Base-by-base conservation (phyloP, 2,113 vertebrate species). In the Actenoides lindsayi region DNA sequence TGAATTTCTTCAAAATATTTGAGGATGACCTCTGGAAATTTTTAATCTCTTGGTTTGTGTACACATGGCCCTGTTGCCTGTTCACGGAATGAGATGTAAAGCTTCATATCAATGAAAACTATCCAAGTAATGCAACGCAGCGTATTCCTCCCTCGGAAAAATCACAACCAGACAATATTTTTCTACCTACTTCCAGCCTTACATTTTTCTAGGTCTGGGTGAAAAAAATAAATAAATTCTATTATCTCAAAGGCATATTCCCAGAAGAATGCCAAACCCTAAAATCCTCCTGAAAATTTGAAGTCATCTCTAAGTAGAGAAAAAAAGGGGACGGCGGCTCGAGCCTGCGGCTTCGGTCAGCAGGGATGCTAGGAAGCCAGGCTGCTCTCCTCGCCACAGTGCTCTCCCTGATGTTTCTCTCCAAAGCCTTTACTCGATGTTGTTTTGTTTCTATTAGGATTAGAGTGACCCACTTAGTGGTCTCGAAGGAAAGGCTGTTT, bases 321-420 rank as follows among this genome's bases (percentile, higher is more conserved):
- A 33, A 62, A 62, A 82, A 88, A 64, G 16, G 2, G 20, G 27
- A 3, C 0, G 0, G 9, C 0, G 9, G 17, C 31, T 73, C 0
- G 1, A 94, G n/a, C 70, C 48, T 48, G 41, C 31, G 37, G 30
- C 76, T 42, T 69, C 2, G 75, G n/a, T 33, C 62, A 60, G n/a
- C 13, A 9, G 0, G n/a, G 60, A 21, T 16, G 62, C 69, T 33
- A 35, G 0, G 5, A 59, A 48, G n/a, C 2, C 65, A 71, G n/a
- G 16, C 64, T 18, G 57, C 33, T 63, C 28, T 30, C 65, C 59
- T 57, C 19, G 2, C 70, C 5, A 6, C 65, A 12, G 12, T 1
- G 0, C 6, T 74, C 46, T 65, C 68, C 77, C 41, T 0, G 2
- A 10, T 13, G 23, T 42, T 91, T 46, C 69, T 46, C 31, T 64